Evolutionary conservation across 2,888 invertebrate genomes (phyloP), one percentile per base, ranked within the genome.

Genomic region (Nephrotoma appendiculata): DNA sequence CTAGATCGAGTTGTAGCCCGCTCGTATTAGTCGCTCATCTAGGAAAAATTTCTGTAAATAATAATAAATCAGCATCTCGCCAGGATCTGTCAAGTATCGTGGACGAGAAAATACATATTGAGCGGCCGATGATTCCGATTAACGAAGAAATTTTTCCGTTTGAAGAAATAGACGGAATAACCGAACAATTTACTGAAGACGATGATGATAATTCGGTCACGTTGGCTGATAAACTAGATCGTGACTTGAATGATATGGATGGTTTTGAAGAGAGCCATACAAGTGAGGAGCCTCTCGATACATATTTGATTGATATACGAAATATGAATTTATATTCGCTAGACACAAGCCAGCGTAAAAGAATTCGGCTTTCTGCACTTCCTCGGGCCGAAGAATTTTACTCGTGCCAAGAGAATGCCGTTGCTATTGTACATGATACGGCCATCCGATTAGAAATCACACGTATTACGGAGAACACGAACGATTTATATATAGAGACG

Each of bases 21-120:
- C 95, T 97, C 90, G 98, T 98, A 86, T 93, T 98, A 89, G 96
- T 98, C 71, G 97, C 97, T 15, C 98, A 98, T 93, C 93, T 99
- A 88, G 98, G 98, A 57, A 96, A 96, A 90, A 98, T 98, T 91
- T 94, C 95, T 42, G 92, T 95, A 87, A 90, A 88, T 9, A 92
- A 93, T 89, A 92, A 89, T 41, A 91, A 92, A 87, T 89, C 90
- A 86, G 86, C 88, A 11, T 31, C 83, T 7, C 43, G 43, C 11
- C 43, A 45, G n/a, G 41, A 86, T 43, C 45, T 86, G 15, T 71
- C 43, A 9, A 84, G 84, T 6, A 71, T 71, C 19, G 31, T 15
- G 45, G 87, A 88, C 41, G 41, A 71, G 85, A 87, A 86, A 11
- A 85, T 87, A 15, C 87, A 87, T 11, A 87, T 87, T 15, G 87